Percentiles rank a stretch among this genome's conserved stretches.
Conservation (phyloP, 2,888 invertebrate genomes). For the Griposia aprilina region DNA sequence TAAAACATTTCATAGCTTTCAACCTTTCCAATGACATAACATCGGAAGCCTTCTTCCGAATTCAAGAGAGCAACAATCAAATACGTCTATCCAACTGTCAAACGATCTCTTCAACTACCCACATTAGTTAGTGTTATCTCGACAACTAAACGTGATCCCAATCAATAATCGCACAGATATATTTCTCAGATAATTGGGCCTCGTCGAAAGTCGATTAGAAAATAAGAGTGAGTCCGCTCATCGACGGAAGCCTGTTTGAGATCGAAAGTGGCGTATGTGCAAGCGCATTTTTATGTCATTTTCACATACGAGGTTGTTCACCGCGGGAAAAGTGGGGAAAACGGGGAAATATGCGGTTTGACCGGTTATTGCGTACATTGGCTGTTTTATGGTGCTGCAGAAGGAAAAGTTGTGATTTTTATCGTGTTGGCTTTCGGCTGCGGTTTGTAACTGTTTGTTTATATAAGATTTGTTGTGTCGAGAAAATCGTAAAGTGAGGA, state of each 20-base stretch:
- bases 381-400: constrained; percentile 48
- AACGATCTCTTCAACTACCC: constrained; percentile 16
- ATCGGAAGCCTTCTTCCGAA: constrained; percentile 6
- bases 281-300: constrained; percentile 77
- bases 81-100: constrained; percentile 7
- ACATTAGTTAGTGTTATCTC: constrained; percentile 60
- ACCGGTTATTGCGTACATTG: constrained; percentile 59
- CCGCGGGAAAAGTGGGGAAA: constrained; percentile 68
- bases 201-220: constrained; percentile 70
- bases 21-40: constrained; percentile 28
- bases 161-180: constrained; percentile 64
- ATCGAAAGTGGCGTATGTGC: constrained; percentile 77
- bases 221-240: constrained; percentile 71
- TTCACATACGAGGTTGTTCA: constrained; percentile 75
- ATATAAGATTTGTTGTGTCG: constrained; percentile 43
- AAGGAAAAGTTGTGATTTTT: constrained; percentile 63
- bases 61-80: constrained; percentile 21
- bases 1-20: neutral
- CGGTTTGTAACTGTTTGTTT: constrained; percentile 53
- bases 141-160: constrained; percentile 54
- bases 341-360: constrained; percentile 66
- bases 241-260: constrained; percentile 72
- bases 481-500: constrained; percentile 48
- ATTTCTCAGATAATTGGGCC: constrained; percentile 65
- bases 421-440: constrained; percentile 54